Conservation (phyloP, 2,113 vertebrate genomes). For the Fulica atra region DNA sequence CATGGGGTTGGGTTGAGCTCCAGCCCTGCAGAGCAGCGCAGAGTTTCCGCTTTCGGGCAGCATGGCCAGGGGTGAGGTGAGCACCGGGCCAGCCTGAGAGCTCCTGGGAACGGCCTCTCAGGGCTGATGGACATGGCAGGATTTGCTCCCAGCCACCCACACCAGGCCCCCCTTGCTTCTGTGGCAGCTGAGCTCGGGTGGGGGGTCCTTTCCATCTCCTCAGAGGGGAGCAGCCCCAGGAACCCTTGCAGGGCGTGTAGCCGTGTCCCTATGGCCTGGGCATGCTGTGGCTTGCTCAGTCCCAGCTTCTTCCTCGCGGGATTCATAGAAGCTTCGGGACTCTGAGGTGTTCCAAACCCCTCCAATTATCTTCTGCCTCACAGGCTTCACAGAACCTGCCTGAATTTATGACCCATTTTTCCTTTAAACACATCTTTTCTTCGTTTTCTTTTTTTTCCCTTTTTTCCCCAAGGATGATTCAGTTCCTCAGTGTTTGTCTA, state of each 20-base stretch:
- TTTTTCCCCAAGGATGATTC: slow-evolving; percentile 31
- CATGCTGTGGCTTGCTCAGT: background rate
- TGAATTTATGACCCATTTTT: slow-evolving; percentile 64
- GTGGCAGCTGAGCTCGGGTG: fast-evolving
- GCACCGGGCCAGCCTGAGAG: background rate
- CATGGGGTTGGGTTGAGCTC: background rate
- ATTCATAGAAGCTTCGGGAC: slow-evolving; percentile 10
- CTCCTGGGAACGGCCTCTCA: background rate
- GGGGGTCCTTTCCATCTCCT: background rate
- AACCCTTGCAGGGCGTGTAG: fast-evolving
- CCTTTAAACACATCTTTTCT: slow-evolving; percentile 9
- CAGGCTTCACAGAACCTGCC: slow-evolving; percentile 19
- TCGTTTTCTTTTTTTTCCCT: background rate
- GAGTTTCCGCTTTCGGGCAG: background rate
- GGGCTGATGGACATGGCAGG: background rate
- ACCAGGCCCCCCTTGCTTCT: background rate
- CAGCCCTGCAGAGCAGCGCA: background rate
- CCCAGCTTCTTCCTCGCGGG: background rate
- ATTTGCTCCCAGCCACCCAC: background rate
- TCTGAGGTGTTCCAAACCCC: slow-evolving; percentile 54
- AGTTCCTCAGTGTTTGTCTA: slow-evolving; percentile 48
- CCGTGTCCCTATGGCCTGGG: background rate
- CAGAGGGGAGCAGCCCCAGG: background rate
- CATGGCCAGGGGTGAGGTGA: background rate
- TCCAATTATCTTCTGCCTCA: slow-evolving; percentile 50